phyloP scores from a whole-genome alignment of 2,888 invertebrate species.

The Sturmia bella region DNA sequence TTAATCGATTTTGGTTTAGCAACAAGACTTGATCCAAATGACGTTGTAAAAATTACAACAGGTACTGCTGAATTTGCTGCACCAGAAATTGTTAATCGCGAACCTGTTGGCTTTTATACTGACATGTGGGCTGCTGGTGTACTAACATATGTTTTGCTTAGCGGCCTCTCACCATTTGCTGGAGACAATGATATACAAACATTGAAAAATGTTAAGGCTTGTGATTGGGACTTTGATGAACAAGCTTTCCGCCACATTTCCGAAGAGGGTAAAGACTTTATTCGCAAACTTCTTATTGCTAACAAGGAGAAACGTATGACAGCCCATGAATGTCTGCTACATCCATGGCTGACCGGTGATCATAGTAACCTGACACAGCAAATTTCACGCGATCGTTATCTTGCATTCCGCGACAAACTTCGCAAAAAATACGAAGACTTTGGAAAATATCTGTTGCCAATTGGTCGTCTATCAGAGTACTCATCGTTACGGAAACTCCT shows the following conservation, averaged over 20 bases:
- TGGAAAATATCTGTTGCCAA: conserved; percentile 93
- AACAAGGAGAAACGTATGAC: conserved; percentile 99
- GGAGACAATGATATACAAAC: conserved; percentile 99
- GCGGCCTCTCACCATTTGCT: conserved; percentile 99
- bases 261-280: conserved; percentile 99
- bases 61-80: conserved; percentile 99
- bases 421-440: conserved; percentile 91
- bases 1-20: conserved; percentile 99
- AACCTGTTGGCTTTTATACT: conserved; percentile 99
- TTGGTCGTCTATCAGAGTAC: conserved; percentile 98
- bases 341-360: conserved; percentile 97
- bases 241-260: conserved; percentile 97
- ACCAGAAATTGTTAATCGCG: conserved; percentile 98
- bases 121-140: conserved; percentile 99
- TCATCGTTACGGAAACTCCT: conserved; percentile 97
- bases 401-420: conserved; percentile 93
- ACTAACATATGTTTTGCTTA: conserved; percentile 97
- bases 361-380: conserved; percentile 88
- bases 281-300: conserved; percentile 93
- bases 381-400: conserved; percentile 93
- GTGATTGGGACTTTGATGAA: conserved; percentile 99
- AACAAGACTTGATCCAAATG: conserved; percentile 98
- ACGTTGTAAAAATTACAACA: conserved; percentile 98
- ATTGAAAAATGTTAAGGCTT: conserved; percentile 97
- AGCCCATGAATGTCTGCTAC: conserved; percentile 97